These are phyloP conservation scores for Drosophila mayri DNA, from an alignment of 1,140 invertebrate species.

Conservation along the genomic window DNA sequence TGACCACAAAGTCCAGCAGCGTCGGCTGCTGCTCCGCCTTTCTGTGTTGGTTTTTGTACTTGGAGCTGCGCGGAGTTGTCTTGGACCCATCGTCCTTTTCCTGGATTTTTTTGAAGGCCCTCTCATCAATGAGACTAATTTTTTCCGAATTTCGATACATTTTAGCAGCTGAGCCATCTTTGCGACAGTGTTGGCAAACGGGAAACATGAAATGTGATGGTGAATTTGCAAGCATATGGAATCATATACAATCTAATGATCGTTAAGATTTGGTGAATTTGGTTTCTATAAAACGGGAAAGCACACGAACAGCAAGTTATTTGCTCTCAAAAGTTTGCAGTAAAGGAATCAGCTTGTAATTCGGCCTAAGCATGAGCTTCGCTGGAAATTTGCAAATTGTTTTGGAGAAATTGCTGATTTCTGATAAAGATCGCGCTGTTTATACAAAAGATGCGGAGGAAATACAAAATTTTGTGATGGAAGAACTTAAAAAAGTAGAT, in stretches of 20 bases:
- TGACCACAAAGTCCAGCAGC: slow-evolving; percentile 61
- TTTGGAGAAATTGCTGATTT: slow-evolving; percentile 17
- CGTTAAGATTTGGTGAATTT: not conserved
- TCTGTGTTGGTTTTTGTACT: slow-evolving; percentile 67
- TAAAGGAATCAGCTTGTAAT: too few species aligned
- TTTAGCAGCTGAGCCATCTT: not conserved
- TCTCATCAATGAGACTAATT: slow-evolving; percentile 50
- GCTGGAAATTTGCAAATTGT: slow-evolving; percentile 6
- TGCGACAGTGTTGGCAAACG: too few species aligned
- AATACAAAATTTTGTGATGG: slow-evolving; percentile 36
- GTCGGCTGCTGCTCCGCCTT: slow-evolving; percentile 25
- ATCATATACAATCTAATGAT: too few species aligned
- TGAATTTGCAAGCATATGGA: too few species aligned
- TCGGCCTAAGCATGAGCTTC: slow-evolving; percentile 7
- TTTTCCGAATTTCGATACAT: slow-evolving; percentile 58
- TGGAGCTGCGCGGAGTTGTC: slow-evolving; percentile 55
- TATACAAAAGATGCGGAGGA: slow-evolving; percentile 18
- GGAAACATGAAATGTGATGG: too few species aligned
- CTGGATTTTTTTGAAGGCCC: slow-evolving; percentile 32
- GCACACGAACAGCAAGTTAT: not conserved
- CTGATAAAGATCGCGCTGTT: not conserved
- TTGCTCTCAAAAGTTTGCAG: not conserved
- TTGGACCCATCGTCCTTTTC: not conserved
- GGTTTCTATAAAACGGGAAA: not conserved
- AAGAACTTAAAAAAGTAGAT: slow-evolving; percentile 31